Base-by-base conservation (phyloP, 2,797 vertebrate species). In the Enteromius afrohamiltoni region DNA sequence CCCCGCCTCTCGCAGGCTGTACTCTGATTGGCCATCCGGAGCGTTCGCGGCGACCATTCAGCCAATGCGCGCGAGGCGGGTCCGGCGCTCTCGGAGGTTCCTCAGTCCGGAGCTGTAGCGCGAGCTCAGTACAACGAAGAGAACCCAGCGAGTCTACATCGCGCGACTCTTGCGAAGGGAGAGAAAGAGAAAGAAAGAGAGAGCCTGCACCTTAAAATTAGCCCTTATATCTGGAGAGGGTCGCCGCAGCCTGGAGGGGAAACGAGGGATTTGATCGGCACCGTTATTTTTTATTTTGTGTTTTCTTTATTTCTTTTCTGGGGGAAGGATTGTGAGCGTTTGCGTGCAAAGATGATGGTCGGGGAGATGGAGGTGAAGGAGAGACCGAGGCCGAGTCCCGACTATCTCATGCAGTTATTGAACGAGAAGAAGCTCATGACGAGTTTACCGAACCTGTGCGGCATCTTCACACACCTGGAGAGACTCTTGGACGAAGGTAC, bases 401-500 rank as follows among this genome's bases (percentile, higher is more conserved):
- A 96, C 93, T 96, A 96, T 93, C 92, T 96, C 88, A 96, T 96
- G 95, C 95, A 96, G 88, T 92, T 96, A 77, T 90, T 96, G 84
- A 96, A 96, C 91, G 95, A 96, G 85, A 96, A 96, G 91, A 96
- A 96, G 93, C 94, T 96, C 80, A 95, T 96, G 95, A 95, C 94
- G 87, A 96, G 95, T 86, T 91, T 96, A 92, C 95, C 95, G 75
- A 96, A 96, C 90, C 95, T 96, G 90, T 95, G 95, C 91, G 95
- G 95, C 76, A 95, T 96, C 92, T 96, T 96, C 92, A 96, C 95
- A 79, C 95, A 98, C 93, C 96, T 99, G 79, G 97, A 99, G 90
- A 91, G 98, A 94, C 96, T 99, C 84, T 96, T 99, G 89, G 97
- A 99, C 84, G 98, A 99, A 96, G 98, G 98, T 98, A 96, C 95